Base-by-base conservation (phyloP, 2,888 invertebrate genomes). In the Balanococcus diminutus region DNA sequence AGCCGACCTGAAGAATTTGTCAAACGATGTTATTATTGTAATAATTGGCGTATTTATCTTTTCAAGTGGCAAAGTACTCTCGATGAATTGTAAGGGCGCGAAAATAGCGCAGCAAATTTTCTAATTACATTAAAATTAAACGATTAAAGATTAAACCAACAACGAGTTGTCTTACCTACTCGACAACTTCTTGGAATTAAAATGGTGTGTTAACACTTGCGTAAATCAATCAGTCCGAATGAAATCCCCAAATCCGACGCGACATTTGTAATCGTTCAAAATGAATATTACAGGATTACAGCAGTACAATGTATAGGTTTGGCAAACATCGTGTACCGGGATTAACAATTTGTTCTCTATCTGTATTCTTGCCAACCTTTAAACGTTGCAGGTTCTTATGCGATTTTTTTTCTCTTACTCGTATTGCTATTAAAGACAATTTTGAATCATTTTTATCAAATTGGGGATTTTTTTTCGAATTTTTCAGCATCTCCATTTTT, bases 181-280 rank as follows among this genome's bases (percentile, higher is more conserved):
- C 19, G n/a, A 19, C 51, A 4, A 19, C 4, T 51, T 51, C 51
- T 51, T 51, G 19, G 19, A 51, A 51, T 51, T 19, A 19, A 19
- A 51, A 11, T 19, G 19, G n/a, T 19, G 19, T 51, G 19, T 5
- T 19, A 51, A n/a, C 4, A 51, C n/a, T 9, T 67, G 22, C 61
- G 61, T 67, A 67, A 25, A 67, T 67, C 28, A 67, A 67, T 67
- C 28, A 28, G 28, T 67, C 61, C 61, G 25, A 67, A 25, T 46
- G 14, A 67, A 67, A 67, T 67, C 61, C 75, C 19, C 19, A n/a
- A n/a, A 51, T 9, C 19, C 51, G 51, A 75, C 32, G 32, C 19
- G 75, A 75, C 75, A 32, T 75, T 75, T 75, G 32, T 75, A 75
- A 75, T 75, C 75, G 28, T 75, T 75, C 19, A 67, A 75, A 32